Evolutionary conservation across 2,888 invertebrate genomes (phyloP).

Genomic region (Anorthoa munda): DNA sequence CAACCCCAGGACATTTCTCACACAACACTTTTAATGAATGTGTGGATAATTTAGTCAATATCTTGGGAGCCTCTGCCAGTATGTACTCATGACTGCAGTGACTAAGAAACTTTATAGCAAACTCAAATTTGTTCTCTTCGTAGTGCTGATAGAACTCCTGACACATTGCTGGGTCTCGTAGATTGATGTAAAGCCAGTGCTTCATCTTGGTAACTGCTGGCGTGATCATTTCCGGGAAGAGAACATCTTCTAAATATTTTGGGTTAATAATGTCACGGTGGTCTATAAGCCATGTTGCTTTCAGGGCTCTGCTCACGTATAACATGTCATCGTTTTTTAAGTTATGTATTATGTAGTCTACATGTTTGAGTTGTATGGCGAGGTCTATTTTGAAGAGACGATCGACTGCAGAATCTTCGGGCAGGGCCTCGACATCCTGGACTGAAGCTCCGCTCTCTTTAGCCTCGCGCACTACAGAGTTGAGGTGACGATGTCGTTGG

Average conservation of each 20-base stretch:
- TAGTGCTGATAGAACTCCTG: conserved; percentile 78
- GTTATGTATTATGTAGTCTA: conserved; percentile 76
- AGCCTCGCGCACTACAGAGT: conserved; percentile 70
- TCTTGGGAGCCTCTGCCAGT: conserved; percentile 65
- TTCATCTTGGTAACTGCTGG: conserved; percentile 75
- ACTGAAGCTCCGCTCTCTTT: conserved; percentile 30
- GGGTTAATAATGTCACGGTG: conserved; percentile 76
- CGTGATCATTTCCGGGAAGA: conserved; percentile 79
- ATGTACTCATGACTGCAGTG: conserved; percentile 75
- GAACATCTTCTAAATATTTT: conserved; percentile 72
- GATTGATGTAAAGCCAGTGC: conserved; percentile 73
- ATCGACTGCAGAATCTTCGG: conserved; percentile 74
- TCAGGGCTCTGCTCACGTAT: conserved; percentile 80
- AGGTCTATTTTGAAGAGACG: conserved; percentile 81
- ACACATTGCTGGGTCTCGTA: conserved; percentile 70
- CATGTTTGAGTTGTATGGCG: conserved; percentile 74
- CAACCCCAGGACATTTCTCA: conserved; percentile 73
- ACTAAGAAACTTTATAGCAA: conserved; percentile 75
- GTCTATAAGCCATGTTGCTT: conserved; percentile 78
- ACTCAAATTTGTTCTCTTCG: conserved; percentile 65
- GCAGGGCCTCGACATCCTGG: conserved; percentile 55
- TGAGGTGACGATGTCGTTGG: conserved; percentile 74
- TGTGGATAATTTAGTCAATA: conserved; percentile 74
- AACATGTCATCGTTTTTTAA: conserved; percentile 80
- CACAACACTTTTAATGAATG: conserved; percentile 75